phyloP scores from a whole-genome alignment of 2,888 invertebrate species.

The Magallana nippona region DNA sequence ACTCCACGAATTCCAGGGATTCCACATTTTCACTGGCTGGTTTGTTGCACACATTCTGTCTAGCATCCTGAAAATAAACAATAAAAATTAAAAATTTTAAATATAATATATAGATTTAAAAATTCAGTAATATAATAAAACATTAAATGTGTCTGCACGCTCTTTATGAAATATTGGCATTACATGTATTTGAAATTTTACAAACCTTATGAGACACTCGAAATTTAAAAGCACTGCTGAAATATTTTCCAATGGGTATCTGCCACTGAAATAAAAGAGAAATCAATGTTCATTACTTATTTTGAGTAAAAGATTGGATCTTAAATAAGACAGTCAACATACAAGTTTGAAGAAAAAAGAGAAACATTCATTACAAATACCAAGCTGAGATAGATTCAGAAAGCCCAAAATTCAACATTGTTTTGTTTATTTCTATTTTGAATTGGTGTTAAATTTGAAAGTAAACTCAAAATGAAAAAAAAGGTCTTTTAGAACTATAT shows the following conservation, averaged over 20 bases:
- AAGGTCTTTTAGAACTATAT: too few relatives aligned
- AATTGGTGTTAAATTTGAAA: too few relatives aligned
- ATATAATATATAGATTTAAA: too few relatives aligned
- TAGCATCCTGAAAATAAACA: constrained; percentile 17
- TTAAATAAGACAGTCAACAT: neutral
- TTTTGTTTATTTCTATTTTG: too few relatives aligned
- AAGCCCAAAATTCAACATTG: too few relatives aligned
- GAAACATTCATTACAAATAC: too few relatives aligned
- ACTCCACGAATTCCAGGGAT: constrained; percentile 36
- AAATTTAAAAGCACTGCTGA: constrained; percentile 55
- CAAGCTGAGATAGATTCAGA: too few relatives aligned
- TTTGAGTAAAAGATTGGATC: neutral
- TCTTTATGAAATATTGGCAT: too few relatives aligned
- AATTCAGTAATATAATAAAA: too few relatives aligned
- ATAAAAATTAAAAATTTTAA: too few relatives aligned
- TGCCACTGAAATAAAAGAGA: constrained; percentile 59
- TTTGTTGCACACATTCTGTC: neutral
- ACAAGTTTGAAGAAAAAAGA: neutral
- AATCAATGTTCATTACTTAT: neutral
- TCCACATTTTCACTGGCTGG: constrained; percentile 16
- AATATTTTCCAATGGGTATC: constrained; percentile 59
- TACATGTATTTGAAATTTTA: constrained; percentile 4
- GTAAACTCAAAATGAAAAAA: too few relatives aligned
- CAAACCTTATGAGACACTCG: constrained; percentile 54
- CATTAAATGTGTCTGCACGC: too few relatives aligned